Conservation (phyloP, 2,113 vertebrate species). For the cattle (Bos taurus) region ARS-UCD2.0 NC_037331.1:59178501-59179000, state of each 20-base stretch:
- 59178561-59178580: neutral
- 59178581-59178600: neutral
- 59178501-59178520: neutral
- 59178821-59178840: no score
- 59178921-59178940: neutral
- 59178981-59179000: neutral
- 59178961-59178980: neutral
- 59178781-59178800: no score
- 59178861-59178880: no score
- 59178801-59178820: no score
- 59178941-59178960: neutral
- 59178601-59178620: neutral
- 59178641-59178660: neutral
- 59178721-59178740: no score
- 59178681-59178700: no score
- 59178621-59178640: neutral
- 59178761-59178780: accelerated
- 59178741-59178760: no score
- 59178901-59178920: neutral
- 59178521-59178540: neutral
- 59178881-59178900: no score
- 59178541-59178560: neutral
- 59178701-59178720: no score
- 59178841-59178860: no score
- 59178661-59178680: neutral